Evolutionary conservation across 1,140 invertebrate genomes (phyloP), one percentile per base, ranked within the genome.

Genomic region (Orius insidiosus): DNA sequence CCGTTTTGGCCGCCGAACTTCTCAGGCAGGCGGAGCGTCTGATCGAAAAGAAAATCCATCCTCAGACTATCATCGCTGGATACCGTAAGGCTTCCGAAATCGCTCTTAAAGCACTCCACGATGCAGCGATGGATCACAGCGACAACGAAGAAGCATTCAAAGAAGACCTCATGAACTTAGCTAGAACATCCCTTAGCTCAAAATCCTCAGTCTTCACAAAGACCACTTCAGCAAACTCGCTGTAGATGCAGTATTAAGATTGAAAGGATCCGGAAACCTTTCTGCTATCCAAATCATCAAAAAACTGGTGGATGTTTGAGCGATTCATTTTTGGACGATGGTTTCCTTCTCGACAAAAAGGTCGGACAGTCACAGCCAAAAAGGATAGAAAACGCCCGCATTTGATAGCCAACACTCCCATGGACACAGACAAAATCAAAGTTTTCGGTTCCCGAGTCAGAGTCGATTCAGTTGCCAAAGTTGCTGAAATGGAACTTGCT

Each of bases 401-500:
- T 99, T 72, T 99, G 9, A 93, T 99, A 59, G 95, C 95, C n/a
- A 99, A 99, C 60, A 99, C 96, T 31, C 89, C 96, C 0, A 99
- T 99, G 96, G 96, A 99, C 63, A 94, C 93, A 13, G 96, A 99
- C 59, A 99, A 99, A 68, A 96, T 99, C 52, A 98, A 98, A 73
- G 86, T 98, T n/a, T 99, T 98, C 71, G 95, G 94, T 44, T 96
- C 93, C 10, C 79, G 89, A 53, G 92, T 98, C 46, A 80, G 89
- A 57, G 94, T 98, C 1, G 95, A 99, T 64, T 95, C 92, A 0
- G 81, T 98, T 68, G 84, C 94, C 2, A 98, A 98, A 65, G 90
- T 99, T 48, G 95, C 95, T 10, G 94, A 99, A 60, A 65, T 99
- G 39, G 96, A 99, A 68, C 59, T 85, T 18, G 94, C 95, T 14